Percentiles rank a stretch among this genome's conserved stretches.
phyloP scores from a whole-genome alignment of 2,113 vertebrate species.

The Excalfactoria chinensis region DNA sequence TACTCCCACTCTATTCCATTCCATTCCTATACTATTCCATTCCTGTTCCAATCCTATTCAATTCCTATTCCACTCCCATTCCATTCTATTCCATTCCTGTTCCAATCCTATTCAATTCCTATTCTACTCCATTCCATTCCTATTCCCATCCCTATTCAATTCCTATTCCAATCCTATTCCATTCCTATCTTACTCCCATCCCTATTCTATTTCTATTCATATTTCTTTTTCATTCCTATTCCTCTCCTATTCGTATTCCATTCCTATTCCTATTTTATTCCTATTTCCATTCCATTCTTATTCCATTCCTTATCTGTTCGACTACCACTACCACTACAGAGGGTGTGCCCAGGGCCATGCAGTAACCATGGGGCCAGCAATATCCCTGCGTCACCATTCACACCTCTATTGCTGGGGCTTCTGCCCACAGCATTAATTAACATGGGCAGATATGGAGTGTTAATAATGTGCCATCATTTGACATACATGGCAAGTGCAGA shows the following conservation, averaged over 20 bases:
- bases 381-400: neutral
- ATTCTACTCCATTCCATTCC: no score
- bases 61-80: neutral
- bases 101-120: no score
- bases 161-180: neutral
- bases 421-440: neutral
- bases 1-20: no score
- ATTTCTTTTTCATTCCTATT: no score
- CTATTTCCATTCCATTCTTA: neutral
- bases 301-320: neutral
- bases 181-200: no score
- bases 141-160: neutral
- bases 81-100: no score
- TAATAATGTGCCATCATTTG: neutral
- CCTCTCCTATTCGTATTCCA: no score
- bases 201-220: no score
- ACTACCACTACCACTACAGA: neutral
- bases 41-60: neutral
- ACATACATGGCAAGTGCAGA: neutral
- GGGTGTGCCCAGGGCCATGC: neutral
- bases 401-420: no score
- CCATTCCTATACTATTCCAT: no score
- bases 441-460: neutral
- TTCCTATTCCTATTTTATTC: neutral
- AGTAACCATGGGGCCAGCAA: neutral